Conservation (phyloP, 2,797 vertebrate genomes). For the Etheostoma perlongum region DNA sequence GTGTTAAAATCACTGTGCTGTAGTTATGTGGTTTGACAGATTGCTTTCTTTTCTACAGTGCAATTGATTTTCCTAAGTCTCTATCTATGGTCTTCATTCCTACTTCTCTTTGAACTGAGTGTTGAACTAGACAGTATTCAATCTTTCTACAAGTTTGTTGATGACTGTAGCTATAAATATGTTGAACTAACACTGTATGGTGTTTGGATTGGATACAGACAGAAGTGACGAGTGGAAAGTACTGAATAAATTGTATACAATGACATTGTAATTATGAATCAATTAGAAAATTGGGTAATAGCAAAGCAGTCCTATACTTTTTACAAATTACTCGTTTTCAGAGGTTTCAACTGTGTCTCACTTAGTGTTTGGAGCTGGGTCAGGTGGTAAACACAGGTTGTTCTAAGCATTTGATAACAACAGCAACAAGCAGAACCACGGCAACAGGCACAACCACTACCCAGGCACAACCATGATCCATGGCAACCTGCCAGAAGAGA, state of each 20-base stretch:
- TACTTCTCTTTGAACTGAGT: slow-evolving; percentile 46
- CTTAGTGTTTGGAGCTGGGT: not conserved
- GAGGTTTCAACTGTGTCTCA: not conserved
- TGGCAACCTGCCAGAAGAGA: no score
- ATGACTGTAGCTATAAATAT: slow-evolving; percentile 24
- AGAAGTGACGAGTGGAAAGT: not conserved
- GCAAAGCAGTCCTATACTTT: not conserved
- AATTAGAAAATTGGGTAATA: not conserved
- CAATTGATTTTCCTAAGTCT: slow-evolving; percentile 73
- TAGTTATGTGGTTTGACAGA: slow-evolving; percentile 67
- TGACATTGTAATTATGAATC: not conserved
- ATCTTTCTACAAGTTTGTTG: slow-evolving; percentile 30
- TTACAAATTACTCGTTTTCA: not conserved
- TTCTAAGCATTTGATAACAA: not conserved
- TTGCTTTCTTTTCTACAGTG: slow-evolving; percentile 55
- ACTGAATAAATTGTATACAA: not conserved
- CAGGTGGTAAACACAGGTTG: not conserved
- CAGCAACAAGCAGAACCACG: no score
- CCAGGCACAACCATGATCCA: no score
- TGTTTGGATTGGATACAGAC: not conserved
- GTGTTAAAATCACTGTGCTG: slow-evolving; percentile 62
- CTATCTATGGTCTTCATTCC: slow-evolving; percentile 55
- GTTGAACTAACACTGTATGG: not conserved
- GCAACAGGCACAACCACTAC: no score
- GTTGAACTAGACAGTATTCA: slow-evolving; percentile 33